Percentiles rank a stretch among this genome's conserved stretches.
Conservation (phyloP, 2,888 invertebrate genomes). For the Tinea semifulvella region DNA sequence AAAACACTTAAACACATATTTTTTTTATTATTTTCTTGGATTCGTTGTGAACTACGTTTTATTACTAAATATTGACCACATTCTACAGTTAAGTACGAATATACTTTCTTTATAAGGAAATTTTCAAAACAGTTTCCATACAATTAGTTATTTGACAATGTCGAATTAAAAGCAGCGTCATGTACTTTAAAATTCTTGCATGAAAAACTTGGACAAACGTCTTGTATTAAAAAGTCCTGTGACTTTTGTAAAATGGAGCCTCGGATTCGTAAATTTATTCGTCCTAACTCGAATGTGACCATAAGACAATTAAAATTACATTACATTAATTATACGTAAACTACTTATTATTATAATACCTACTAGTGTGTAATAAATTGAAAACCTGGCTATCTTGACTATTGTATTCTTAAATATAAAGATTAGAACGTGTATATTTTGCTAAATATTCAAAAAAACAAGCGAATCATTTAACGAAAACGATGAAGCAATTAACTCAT, state of each 20-base stretch:
- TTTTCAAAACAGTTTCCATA: no score
- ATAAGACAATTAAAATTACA: conserved; percentile 38
- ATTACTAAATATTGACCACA: conserved; percentile 3
- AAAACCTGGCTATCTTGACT: conserved; percentile 68
- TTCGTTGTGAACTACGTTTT: conserved; percentile 10
- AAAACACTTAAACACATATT: conserved; percentile 10
- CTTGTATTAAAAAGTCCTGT: no score
- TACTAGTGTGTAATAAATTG: conserved; percentile 54
- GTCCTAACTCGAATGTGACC: conserved; percentile 13
- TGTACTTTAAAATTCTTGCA: no score
- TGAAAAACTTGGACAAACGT: no score
- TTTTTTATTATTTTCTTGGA: conserved; percentile 9
- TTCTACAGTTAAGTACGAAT: conserved; percentile 16
- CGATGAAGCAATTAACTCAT: conserved; percentile 44
- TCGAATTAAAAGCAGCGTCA: no score
- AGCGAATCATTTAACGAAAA: conserved; percentile 43
- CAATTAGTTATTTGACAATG: no score
- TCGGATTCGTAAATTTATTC: not conserved
- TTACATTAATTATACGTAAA: conserved; percentile 54
- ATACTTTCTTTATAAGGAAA: not conserved
- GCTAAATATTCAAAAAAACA: conserved; percentile 50
- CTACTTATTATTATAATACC: conserved; percentile 18
- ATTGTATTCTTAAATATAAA: conserved; percentile 45
- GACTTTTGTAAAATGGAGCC: no score
- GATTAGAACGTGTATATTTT: conserved; percentile 55